Evolutionary conservation across 2,888 invertebrate species (phyloP).

Genomic region (Acanthosepion esculentum): DNA sequence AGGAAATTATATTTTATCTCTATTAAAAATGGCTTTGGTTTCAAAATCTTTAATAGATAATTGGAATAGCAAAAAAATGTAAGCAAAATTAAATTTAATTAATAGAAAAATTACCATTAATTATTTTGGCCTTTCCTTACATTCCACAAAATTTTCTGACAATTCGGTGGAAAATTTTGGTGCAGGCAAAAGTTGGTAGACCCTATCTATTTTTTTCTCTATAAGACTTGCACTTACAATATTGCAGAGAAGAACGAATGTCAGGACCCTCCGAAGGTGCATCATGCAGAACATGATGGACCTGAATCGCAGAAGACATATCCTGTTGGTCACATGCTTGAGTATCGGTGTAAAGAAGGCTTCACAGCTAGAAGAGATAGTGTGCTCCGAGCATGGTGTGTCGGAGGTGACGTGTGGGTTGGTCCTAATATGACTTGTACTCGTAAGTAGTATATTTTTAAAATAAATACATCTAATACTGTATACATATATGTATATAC

Average conservation of each 20-base stretch:
- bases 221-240: conserved; percentile 38
- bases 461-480: background rate
- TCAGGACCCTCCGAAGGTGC: conserved; percentile 75
- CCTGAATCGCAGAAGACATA: conserved; percentile 86
- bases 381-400: conserved; percentile 92
- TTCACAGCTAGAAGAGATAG: conserved; percentile 87
- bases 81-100: background rate
- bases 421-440: conserved; percentile 97
- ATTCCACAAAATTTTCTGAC: conserved; percentile 18
- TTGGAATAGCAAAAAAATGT: background rate
- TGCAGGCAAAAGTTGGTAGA: background rate
- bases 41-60: background rate
- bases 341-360: conserved; percentile 94
- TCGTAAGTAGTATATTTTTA: conserved; percentile 79
- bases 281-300: conserved; percentile 82
- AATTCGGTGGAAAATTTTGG: background rate
- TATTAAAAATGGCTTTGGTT: conserved; percentile 3
- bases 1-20: background rate
- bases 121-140: background rate
- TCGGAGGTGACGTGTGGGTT: conserved; percentile 93
- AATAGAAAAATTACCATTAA: background rate
- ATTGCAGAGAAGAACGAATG: conserved; percentile 64
- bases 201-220: conserved; percentile 7
- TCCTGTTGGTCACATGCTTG: conserved; percentile 89
- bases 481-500: background rate